Percentiles rank a stretch among this genome's conserved stretches.
Evolutionary conservation across 2,113 vertebrate genomes (phyloP).

Genomic region (Clinocottus analis): DNA sequence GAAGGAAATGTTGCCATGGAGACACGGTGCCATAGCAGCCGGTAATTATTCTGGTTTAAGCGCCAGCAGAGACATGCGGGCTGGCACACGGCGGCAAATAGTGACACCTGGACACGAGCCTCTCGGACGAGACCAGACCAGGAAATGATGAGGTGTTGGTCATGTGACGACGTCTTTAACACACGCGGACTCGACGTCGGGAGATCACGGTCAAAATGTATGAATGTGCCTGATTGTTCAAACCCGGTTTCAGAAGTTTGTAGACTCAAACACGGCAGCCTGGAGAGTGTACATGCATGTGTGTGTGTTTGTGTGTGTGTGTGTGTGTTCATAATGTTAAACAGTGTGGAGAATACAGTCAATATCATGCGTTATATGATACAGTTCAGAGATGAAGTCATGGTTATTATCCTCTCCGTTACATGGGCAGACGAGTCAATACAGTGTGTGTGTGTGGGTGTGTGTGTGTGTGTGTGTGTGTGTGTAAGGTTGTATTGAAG

Average conservation of each 20-base stretch:
- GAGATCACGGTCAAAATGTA: not conserved
- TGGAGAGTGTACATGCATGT: not conserved
- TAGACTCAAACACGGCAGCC: not conserved
- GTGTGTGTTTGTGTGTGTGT: conserved; percentile 6
- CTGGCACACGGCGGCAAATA: conserved; percentile 50
- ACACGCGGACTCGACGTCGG: not conserved
- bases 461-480: conserved; percentile 4
- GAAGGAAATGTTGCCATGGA: conserved; percentile 76
- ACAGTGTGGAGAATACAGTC: not conserved
- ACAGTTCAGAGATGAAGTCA: conserved; percentile 49
- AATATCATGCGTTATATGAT: conserved; percentile 29
- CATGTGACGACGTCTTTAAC: not conserved
- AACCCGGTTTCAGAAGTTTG: not conserved
- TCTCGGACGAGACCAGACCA: not conserved
- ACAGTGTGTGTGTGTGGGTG: conserved; percentile 13
- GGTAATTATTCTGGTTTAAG: conserved; percentile 72
- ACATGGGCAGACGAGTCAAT: conserved; percentile 44
- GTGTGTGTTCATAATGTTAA: not conserved
- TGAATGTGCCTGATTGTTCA: not conserved
- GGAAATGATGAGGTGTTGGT: not conserved
- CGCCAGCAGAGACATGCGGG: conserved; percentile 51
- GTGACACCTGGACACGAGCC: conserved; percentile 58
- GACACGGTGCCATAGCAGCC: conserved; percentile 68
- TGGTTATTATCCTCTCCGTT: conserved; percentile 55
- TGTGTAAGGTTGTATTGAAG: not conserved